Conservation (phyloP, 1,140 invertebrate species). For the Psilanteris sp. region DNA sequence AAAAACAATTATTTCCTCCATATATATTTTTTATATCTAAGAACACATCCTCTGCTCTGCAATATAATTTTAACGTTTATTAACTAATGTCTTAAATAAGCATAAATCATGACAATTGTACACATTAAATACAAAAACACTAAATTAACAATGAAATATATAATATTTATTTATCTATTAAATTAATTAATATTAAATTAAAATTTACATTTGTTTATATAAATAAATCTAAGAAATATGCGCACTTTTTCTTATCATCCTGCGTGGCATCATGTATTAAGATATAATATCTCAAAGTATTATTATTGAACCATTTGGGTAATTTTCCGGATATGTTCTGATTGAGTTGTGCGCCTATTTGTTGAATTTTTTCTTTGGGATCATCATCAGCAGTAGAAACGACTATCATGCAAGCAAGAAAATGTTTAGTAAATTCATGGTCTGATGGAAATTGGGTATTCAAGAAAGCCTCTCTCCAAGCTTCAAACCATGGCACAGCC, state of each 20-base stretch:
- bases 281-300: conserved; percentile 93
- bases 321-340: conserved; percentile 88
- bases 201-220: too few relatives aligned
- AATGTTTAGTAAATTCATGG: conserved; percentile 97
- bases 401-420: conserved; percentile 93
- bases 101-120: too few relatives aligned
- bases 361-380: conserved; percentile 88
- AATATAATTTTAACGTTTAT: conserved; percentile 50
- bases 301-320: conserved; percentile 94
- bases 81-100: too few relatives aligned
- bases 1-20: conserved; percentile 90
- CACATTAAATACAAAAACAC: conserved; percentile 34
- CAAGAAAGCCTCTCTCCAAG: conserved; percentile 95
- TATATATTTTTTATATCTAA: conserved; percentile 91
- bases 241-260: conserved; percentile 83
- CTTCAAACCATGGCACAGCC: conserved; percentile 95
- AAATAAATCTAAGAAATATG: too few relatives aligned
- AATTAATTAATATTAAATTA: too few relatives aligned
- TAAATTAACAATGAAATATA: too few relatives aligned
- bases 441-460: conserved; percentile 94
- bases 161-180: too few relatives aligned
- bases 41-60: conserved; percentile 89
- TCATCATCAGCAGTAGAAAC: conserved; percentile 90
- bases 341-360: conserved; percentile 88
- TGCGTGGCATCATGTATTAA: conserved; percentile 91